These are phyloP conservation scores for Arctia plantaginis DNA, from an alignment of 2,888 invertebrate genomes.

Conservation along the genomic window DNA sequence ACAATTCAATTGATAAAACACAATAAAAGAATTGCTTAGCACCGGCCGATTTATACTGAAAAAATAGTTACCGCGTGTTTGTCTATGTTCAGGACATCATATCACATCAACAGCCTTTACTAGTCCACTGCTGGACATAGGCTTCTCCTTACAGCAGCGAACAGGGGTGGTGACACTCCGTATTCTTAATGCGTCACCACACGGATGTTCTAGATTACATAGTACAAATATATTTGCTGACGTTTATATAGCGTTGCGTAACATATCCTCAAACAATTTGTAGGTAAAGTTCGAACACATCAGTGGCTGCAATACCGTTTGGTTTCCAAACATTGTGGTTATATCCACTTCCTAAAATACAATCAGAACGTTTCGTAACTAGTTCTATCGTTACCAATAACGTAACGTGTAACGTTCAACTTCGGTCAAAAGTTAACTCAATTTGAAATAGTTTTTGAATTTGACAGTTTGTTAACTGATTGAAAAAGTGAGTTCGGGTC, in stretches of 20 bases:
- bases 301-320: neutral
- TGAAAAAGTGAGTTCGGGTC: constrained; percentile 2
- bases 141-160: too few relatives aligned
- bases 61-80: too few relatives aligned
- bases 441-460: constrained; percentile 12
- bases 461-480: neutral
- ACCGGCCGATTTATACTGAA: too few relatives aligned
- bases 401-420: neutral
- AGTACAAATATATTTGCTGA: too few relatives aligned
- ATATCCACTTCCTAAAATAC: neutral
- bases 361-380: neutral
- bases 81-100: too few relatives aligned
- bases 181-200: too few relatives aligned
- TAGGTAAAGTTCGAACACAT: neutral
- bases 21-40: too few relatives aligned
- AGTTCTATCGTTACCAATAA: constrained; percentile 1
- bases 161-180: too few relatives aligned
- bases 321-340: neutral
- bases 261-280: neutral
- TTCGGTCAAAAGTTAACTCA: constrained; percentile 17
- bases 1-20: too few relatives aligned
- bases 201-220: too few relatives aligned
- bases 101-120: too few relatives aligned
- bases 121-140: too few relatives aligned
- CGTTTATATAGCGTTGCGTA: neutral